Evolutionary conservation across 2,113 vertebrate species (phyloP), one percentile per base, ranked within the genome.

Genomic region (Cyanoliseus patagonus): DNA sequence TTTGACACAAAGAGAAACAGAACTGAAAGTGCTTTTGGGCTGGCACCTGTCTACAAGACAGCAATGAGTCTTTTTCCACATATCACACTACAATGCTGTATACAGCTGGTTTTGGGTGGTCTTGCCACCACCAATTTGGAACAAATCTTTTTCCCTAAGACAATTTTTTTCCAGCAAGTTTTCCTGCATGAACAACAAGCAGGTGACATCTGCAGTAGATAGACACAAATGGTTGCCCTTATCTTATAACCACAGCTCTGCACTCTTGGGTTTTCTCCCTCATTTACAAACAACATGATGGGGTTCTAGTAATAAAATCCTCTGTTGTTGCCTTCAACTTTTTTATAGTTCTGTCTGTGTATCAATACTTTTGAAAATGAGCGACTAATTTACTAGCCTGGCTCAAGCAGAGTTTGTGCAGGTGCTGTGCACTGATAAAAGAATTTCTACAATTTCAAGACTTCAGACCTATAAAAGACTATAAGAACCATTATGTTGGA

Each of bases 391-490:
- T 67, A 61, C 39, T 69, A 69, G 62, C 8, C 66, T 96, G 80
- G 57, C 31, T 84, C 47, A 82, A 84, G 52, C 51, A 83, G 51
- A 88, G 61, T 76, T 94, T 90, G 64, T 94, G 76, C 90, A 96
- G 94, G 79, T 95, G 73, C 76, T 78, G 22, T 74, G 39, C 41
- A 46, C 37, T 81, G 77, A 88, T 69, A 88, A 75, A 93, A 31
- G 86, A 91, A 94, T 81, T 93, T 68, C 88, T 86, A 81, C 66
- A 83, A 64, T 88, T 70, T 86, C 61, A 49, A 94, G 69, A 86
- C 76, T 72, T 76, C 69, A 94, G 83, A 57, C 88, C 57, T 92
- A 75, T 51, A 80, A 92, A 95, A 84, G 66, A 72, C 19, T 61
- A 7, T 75, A 68, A 91, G 76, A 94, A 86, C 20, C 5, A 5